These are phyloP conservation scores for Melanostoma scalare DNA, from an alignment of 2,888 invertebrate species.

Conservation along the genomic window DNA sequence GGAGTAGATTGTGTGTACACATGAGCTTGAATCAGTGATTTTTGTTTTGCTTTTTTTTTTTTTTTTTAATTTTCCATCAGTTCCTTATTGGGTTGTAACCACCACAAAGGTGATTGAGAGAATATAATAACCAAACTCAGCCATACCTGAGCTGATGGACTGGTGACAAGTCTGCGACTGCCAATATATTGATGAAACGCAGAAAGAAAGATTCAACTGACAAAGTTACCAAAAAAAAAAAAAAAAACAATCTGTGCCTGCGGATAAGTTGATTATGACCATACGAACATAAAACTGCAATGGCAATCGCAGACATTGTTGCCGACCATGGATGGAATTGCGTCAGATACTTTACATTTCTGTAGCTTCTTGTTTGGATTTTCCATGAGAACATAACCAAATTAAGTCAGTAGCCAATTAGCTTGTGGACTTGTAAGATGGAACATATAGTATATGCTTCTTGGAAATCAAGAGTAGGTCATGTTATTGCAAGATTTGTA, in stretches of 20 bases:
- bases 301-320: slow-evolving; percentile 27
- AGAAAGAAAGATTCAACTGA: slow-evolving; percentile 30
- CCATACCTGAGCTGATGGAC: slow-evolving; percentile 21
- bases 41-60: slow-evolving; percentile 3
- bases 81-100: slow-evolving; percentile 57
- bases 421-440: slow-evolving; percentile 7
- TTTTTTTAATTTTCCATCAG: slow-evolving; percentile 59
- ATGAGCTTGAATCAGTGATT: slow-evolving; percentile 28
- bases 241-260: slow-evolving; percentile 9
- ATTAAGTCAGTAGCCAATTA: slow-evolving; percentile 61
- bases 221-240: slow-evolving; percentile 22
- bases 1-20: slow-evolving; percentile 15
- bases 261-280: slow-evolving; percentile 51
- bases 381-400: slow-evolving; percentile 57
- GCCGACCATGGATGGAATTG: slow-evolving; percentile 45
- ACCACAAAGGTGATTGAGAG: slow-evolving; percentile 51
- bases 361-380: slow-evolving; percentile 42
- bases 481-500: slow-evolving; percentile 3
- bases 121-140: slow-evolving; percentile 44
- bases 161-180: slow-evolving; percentile 39
- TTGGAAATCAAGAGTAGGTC: slow-evolving; percentile 55
- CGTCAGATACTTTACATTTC: slow-evolving; percentile 56
- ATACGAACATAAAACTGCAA: slow-evolving; percentile 24
- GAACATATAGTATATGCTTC: background rate
- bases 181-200: slow-evolving; percentile 4